Base-by-base conservation (phyloP, 2,797 vertebrate genomes). In the Sciurus vulgaris region DNA sequence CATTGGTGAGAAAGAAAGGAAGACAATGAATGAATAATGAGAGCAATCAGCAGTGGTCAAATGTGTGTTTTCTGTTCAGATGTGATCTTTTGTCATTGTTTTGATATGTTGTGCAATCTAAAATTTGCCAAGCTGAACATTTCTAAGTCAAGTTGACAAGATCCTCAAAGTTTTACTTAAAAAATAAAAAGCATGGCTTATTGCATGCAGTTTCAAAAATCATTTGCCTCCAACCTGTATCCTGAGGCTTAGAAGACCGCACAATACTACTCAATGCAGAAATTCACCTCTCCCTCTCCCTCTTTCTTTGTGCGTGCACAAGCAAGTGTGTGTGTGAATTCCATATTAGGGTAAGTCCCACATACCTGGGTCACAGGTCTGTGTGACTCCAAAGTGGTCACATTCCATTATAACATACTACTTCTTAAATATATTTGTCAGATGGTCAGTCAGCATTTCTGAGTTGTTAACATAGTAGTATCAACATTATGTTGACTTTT, bases 401-500 rank as follows among this genome's bases (percentile, higher is more conserved):
- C 20, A 86, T 17, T 54, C 47, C 35, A 44, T 20, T 77, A 59
- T 47, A 76, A 81, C 65, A 30, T 2, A 35, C 6, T 81, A 28
- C 30, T 70, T 93, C 78, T 72, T 17, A 49, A 79, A 69, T 61
- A 14, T 18, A 69, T 13, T 4, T 15, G 1, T 78, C 49, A 87
- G 14, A 13, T 18, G 30, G 49, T n/a, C 77, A 13, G 2, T 91
- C 17, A 61, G 14, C 0, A 54, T 67, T 86, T 76, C 22, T 65
- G 30, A 69, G 54, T 47, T 69, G 26, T 86, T 70, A 76, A 35
- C 18, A 59, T 0, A 78, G 72, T 35, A 28, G 17, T n/a, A 86
- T 87, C 47, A 83, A 94, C 11, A 87, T 74, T 81, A 56, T 59
- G 5, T 51, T 94, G 20, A 54, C 35, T 84, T 93, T 18, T 67